Conservation (phyloP, 2,888 invertebrate species). For the Apamea monoglypha region DNA sequence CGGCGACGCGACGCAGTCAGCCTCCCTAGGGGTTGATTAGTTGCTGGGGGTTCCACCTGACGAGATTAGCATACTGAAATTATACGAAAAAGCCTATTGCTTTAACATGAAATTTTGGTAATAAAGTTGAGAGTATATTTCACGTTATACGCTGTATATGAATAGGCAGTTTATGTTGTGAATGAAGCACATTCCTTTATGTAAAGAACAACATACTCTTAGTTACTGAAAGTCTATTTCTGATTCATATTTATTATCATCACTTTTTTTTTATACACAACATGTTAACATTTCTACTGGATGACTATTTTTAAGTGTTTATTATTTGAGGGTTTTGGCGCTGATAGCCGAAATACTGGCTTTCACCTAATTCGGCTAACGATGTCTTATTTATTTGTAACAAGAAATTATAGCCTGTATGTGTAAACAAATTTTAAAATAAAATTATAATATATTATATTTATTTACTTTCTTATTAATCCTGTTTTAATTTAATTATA, state of each 20-base stretch:
- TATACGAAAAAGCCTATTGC: conserved; percentile 72
- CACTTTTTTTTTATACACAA: too few relatives aligned
- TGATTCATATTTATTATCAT: background rate
- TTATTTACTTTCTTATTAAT: background rate
- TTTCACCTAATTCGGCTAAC: too few relatives aligned
- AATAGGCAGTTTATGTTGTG: conserved; percentile 29
- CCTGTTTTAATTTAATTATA: background rate
- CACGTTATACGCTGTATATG: conserved; percentile 39
- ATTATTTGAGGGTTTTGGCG: too few relatives aligned
- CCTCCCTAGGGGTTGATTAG: conserved; percentile 65
- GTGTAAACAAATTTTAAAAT: too few relatives aligned
- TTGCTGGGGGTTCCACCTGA: conserved; percentile 73
- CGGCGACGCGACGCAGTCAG: conserved; percentile 32
- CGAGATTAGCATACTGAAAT: conserved; percentile 82
- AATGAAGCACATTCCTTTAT: conserved; percentile 13
- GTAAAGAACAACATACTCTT: background rate
- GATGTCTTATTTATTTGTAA: too few relatives aligned
- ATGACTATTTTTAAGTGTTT: too few relatives aligned
- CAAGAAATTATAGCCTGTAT: too few relatives aligned
- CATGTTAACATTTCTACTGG: too few relatives aligned
- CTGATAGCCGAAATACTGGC: too few relatives aligned
- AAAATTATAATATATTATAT: background rate
- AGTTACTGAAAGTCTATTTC: background rate
- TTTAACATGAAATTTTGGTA: conserved; percentile 65
- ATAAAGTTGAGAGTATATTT: conserved; percentile 59